Evolutionary conservation across 2,113 vertebrate species (phyloP).

Genomic region (Platichthys flesus): DNA sequence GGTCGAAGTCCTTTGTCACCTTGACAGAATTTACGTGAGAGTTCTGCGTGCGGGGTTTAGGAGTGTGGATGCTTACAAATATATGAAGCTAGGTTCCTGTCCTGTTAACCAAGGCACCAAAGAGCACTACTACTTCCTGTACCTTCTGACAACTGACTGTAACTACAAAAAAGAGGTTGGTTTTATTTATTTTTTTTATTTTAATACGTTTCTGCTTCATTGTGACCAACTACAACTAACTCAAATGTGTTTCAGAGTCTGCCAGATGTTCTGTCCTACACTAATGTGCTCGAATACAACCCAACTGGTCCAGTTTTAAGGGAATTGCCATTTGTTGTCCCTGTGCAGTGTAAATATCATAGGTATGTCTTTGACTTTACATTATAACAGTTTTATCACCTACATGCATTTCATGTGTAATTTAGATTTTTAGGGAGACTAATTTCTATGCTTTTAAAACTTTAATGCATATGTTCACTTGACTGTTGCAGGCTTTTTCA

Average conservation of each 20-base stretch:
- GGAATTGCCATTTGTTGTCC: constrained; percentile 62
- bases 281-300: constrained; percentile 48
- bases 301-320: constrained; percentile 56
- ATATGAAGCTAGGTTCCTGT: constrained; percentile 70
- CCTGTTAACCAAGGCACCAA: constrained; percentile 47
- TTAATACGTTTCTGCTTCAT: neutral
- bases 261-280: constrained; percentile 28
- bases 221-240: neutral
- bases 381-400: neutral
- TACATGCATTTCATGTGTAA: too few relatives aligned
- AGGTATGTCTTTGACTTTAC: constrained; percentile 49
- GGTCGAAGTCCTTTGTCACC: constrained; percentile 66
- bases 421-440: too few relatives aligned
- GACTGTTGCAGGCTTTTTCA: constrained; percentile 58
- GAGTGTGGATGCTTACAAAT: constrained; percentile 8
- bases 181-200: neutral
- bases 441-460: too few relatives aligned
- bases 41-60: constrained; percentile 55
- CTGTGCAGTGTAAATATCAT: constrained; percentile 63
- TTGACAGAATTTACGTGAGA: constrained; percentile 74
- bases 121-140: constrained; percentile 62
- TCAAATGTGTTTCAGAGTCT: constrained; percentile 51
- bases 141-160: constrained; percentile 61
- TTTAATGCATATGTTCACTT: neutral
- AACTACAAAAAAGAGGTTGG: constrained; percentile 60